Evolutionary conservation across 2,797 vertebrate genomes (phyloP).

Genomic region (Leptoclinus maculatus): DNA sequence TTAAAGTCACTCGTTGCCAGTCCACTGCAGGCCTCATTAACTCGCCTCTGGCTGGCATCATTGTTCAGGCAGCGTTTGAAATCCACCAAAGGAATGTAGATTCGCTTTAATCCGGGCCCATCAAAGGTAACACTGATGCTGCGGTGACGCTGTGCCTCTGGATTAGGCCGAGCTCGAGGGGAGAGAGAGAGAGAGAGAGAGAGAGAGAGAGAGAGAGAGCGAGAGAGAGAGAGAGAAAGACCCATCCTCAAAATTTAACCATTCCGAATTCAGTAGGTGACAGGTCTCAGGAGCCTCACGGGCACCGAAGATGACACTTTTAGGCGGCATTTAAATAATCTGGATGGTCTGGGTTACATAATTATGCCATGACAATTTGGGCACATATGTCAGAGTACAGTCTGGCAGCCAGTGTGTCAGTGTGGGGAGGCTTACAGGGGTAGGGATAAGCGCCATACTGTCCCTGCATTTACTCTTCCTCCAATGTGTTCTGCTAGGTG

Average conservation of each 20-base stretch:
- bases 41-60: slow-evolving; percentile 90
- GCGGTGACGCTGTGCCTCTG: slow-evolving; percentile 78
- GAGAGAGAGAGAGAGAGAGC: slow-evolving; percentile 36
- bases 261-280: slow-evolving; percentile 81
- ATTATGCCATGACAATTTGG: slow-evolving; percentile 87
- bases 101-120: slow-evolving; percentile 92
- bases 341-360: slow-evolving; percentile 86
- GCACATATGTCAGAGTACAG: slow-evolving; percentile 81
- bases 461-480: slow-evolving; percentile 72
- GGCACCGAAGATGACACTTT: slow-evolving; percentile 82
- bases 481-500: slow-evolving; percentile 73
- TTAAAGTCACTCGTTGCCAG: slow-evolving; percentile 88
- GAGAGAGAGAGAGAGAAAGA: slow-evolving; percentile 42
- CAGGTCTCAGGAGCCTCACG: slow-evolving; percentile 79
- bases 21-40: slow-evolving; percentile 91
- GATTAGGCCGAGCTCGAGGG: slow-evolving; percentile 81
- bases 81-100: slow-evolving; percentile 93
- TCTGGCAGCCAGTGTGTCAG: slow-evolving; percentile 78
- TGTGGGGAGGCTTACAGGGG: slow-evolving; percentile 79
- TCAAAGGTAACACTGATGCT: slow-evolving; percentile 90
- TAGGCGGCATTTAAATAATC: slow-evolving; percentile 86
- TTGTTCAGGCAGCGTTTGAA: slow-evolving; percentile 92
- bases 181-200: slow-evolving; percentile 33
- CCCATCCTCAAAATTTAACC: slow-evolving; percentile 76
- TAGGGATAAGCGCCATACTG: slow-evolving; percentile 82